phyloP scores from a whole-genome alignment of 2,888 invertebrate genomes.

The Lamproptera curius region DNA sequence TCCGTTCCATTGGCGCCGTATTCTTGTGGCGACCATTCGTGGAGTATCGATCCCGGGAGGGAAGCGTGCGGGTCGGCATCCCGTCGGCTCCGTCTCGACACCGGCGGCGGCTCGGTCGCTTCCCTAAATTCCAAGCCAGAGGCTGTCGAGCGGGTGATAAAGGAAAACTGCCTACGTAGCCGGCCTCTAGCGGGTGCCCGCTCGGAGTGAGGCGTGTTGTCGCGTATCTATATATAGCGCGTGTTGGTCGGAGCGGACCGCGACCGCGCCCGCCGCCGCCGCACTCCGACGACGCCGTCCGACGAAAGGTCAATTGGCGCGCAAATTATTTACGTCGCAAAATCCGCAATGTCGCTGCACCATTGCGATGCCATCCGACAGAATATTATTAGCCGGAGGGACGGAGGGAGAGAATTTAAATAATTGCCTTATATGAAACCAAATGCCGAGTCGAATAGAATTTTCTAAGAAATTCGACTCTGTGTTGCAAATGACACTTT shows the following conservation, averaged over 20 bases:
- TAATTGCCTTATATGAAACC: neutral
- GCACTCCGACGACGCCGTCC: constrained; percentile 52
- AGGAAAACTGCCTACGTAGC: constrained; percentile 73
- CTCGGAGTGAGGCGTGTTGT: constrained; percentile 60
- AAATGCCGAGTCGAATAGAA: too few species aligned
- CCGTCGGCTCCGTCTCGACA: constrained; percentile 64
- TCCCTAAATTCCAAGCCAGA: constrained; percentile 68
- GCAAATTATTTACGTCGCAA: constrained; percentile 78
- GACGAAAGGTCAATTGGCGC: constrained; percentile 78
- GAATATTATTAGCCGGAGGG: constrained; percentile 11
- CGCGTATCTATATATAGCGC: constrained; percentile 72
- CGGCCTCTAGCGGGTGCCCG: constrained; percentile 70
- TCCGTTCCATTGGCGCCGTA: neutral
- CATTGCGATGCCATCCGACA: constrained; percentile 32
- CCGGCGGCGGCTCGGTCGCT: constrained; percentile 59
- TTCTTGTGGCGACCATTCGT: constrained; percentile 62
- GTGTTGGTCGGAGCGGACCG: constrained; percentile 58
- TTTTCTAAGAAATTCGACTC: too few species aligned
- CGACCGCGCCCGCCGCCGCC: constrained; percentile 56
- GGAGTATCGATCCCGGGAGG: constrained; percentile 73
- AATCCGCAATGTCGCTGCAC: constrained; percentile 60
- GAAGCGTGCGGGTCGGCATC: constrained; percentile 71
- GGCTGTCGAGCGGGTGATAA: constrained; percentile 73
- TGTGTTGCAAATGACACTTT: too few species aligned
- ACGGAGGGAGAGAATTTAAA: neutral